Evolutionary conservation across 2,888 invertebrate genomes (phyloP), one percentile per base, ranked within the genome.

Genomic region (Cryptophagus acutangulus): DNA sequence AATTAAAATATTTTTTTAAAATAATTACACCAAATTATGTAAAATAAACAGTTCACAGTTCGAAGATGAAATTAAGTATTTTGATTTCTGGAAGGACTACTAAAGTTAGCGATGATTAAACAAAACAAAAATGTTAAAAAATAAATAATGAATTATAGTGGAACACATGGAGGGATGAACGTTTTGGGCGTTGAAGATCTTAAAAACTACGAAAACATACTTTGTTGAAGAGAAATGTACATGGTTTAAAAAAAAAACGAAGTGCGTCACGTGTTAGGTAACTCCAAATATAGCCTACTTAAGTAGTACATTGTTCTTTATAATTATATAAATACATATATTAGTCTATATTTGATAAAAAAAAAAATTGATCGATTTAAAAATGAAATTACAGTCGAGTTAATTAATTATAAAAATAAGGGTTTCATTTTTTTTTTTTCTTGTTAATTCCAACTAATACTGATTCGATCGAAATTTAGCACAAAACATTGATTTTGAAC

Each of bases 251-350:
- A n/a, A n/a, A n/a, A n/a, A n/a, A n/a, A n/a, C n/a, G n/a, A n/a
- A n/a, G n/a, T n/a, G n/a, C n/a, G n/a, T n/a, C n/a, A n/a, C n/a
- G 49, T 46, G 47, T 43, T 47, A 58, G 57, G 59, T 61, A 63
- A 62, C 62, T 57, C 54, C 55, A 52, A 31, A 31, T 31, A 31
- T 31, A 31, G 55, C 56, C 57, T 62, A 60, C 58, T 61, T 61
- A 60, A 59, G 57, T 60, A 58, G 57, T 58, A 50, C 12, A 26
- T 26, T 26, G 12, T 40, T 38, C 13, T 43, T 38, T 25, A 38
- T 48, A 52, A 49, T 52, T 36, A 49, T 54, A 53, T 51, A 55
- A 54, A 61, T 57, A 59, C 50, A 58, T 54, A 59, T 51, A 45
- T 49, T 52, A 47, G 49, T 49, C n/a, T n/a, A 52, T 50, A 44